Conservation (phyloP, 2,113 vertebrate genomes). For the Potamarius usumacintae region DNA sequence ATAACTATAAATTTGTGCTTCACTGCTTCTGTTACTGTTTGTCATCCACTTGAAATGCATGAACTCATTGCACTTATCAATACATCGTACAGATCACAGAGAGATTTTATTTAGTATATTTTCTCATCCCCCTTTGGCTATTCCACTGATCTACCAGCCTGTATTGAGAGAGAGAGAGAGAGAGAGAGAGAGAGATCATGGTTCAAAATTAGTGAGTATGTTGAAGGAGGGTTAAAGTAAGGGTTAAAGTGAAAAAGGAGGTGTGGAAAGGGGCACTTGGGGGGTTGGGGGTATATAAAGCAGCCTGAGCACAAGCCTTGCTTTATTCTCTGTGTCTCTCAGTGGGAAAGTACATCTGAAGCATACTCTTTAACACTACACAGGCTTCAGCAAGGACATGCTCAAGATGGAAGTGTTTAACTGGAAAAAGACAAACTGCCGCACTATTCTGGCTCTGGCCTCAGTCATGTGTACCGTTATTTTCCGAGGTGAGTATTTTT, state of each 20-base stretch:
- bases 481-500: constrained; percentile 47
- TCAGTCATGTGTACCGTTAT: constrained; percentile 14
- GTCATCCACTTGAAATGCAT: background rate
- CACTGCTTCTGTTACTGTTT: background rate
- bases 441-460: background rate
- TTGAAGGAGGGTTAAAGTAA: constrained; percentile 4
- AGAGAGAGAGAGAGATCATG: background rate
- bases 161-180: background rate
- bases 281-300: constrained; percentile 40
- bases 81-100: background rate
- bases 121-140: background rate
- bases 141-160: too few species aligned
- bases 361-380: background rate
- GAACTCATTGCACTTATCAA: background rate
- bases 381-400: background rate
- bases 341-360: constrained; percentile 30
- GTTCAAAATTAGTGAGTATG: background rate
- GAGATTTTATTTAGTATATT: background rate
- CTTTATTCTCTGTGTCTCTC: constrained; percentile 45
- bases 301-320: constrained; percentile 35
- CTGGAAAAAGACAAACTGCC: constrained; percentile 29
- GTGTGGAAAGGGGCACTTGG: constrained; percentile 27
- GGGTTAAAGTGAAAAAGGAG: constrained; percentile 27
- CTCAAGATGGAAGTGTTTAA: constrained; percentile 41
- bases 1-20: background rate